Evolutionary conservation across 1,140 invertebrate species (phyloP).

Genomic region (Nasonia vitripennis): DNA sequence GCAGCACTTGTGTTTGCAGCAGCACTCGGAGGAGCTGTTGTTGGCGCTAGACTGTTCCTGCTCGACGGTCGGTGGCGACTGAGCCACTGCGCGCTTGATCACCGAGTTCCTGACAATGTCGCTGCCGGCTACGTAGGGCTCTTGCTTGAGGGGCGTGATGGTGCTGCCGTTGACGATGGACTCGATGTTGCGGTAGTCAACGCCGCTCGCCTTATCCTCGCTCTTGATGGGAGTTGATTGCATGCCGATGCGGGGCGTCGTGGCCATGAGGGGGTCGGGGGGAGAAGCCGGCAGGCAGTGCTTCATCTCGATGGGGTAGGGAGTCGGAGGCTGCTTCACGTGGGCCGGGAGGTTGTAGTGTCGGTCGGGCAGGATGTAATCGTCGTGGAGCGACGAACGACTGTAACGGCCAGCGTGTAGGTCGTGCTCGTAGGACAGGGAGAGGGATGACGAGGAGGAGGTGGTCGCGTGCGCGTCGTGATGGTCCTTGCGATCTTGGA

Average conservation of each 20-base stretch:
- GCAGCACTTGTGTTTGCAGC: slow-evolving; percentile 70
- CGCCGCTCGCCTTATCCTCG: slow-evolving; percentile 67
- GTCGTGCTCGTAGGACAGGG: slow-evolving; percentile 48
- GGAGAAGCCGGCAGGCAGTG: slow-evolving; percentile 57
- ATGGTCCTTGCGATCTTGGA: slow-evolving; percentile 60
- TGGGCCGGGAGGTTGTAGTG: slow-evolving; percentile 36
- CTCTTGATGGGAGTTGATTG: slow-evolving; percentile 71
- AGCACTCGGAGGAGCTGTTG: slow-evolving; percentile 57
- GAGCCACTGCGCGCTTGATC: slow-evolving; percentile 65
- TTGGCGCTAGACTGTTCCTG: neutral
- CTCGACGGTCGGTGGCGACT: neutral
- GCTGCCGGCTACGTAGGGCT: slow-evolving; percentile 51
- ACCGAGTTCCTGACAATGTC: slow-evolving; percentile 64
- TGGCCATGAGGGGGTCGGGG: slow-evolving; percentile 59
- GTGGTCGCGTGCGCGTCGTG: slow-evolving; percentile 50
- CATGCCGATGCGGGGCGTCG: slow-evolving; percentile 63
- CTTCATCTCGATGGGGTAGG: slow-evolving; percentile 48
- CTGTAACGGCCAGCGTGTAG: slow-evolving; percentile 37
- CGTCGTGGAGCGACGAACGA: slow-evolving; percentile 62
- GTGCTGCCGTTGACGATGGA: slow-evolving; percentile 65
- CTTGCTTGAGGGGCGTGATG: slow-evolving; percentile 37
- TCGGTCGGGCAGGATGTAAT: slow-evolving; percentile 66
- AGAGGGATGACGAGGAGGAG: slow-evolving; percentile 16
- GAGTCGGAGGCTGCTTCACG: neutral
- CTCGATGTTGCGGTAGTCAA: slow-evolving; percentile 73